Conservation (phyloP, 2,888 invertebrate genomes). For the Phragmatobia fuliginosa region DNA sequence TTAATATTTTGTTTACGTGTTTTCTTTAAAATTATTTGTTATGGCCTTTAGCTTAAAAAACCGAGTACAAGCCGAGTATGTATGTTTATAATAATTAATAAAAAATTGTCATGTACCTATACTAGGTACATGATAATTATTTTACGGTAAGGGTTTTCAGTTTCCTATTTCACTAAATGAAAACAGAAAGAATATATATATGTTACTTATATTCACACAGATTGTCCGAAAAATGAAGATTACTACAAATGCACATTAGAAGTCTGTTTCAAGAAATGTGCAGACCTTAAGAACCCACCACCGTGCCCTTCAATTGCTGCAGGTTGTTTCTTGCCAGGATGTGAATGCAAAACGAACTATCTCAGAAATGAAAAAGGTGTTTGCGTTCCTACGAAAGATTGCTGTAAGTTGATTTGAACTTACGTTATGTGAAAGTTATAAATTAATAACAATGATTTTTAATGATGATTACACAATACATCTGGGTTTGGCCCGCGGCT, state of each 20-base stretch:
- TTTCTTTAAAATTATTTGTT: too few species aligned
- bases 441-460: too few species aligned
- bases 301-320: constrained; percentile 48
- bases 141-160: too few species aligned
- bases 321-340: constrained; percentile 53
- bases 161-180: neutral
- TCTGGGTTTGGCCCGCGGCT: too few species aligned
- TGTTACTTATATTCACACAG: constrained; percentile 25
- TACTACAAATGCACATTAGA: constrained; percentile 55
- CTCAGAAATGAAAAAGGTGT: constrained; percentile 44
- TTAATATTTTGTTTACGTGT: too few species aligned
- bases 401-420: constrained; percentile 38
- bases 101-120: too few species aligned
- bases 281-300: constrained; percentile 39
- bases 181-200: neutral
- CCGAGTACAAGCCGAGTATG: too few species aligned
- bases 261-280: constrained; percentile 53
- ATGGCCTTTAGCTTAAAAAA: too few species aligned
- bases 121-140: too few species aligned
- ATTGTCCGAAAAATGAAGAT: constrained; percentile 53
- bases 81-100: too few species aligned
- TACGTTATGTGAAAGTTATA: too few species aligned
- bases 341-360: constrained; percentile 43
- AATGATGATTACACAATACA: too few species aligned
- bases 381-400: constrained; percentile 21